Evolutionary conservation across 2,797 vertebrate genomes (phyloP), one percentile per base, ranked within the genome.

Genomic region (Denticeps clupeoides): DNA sequence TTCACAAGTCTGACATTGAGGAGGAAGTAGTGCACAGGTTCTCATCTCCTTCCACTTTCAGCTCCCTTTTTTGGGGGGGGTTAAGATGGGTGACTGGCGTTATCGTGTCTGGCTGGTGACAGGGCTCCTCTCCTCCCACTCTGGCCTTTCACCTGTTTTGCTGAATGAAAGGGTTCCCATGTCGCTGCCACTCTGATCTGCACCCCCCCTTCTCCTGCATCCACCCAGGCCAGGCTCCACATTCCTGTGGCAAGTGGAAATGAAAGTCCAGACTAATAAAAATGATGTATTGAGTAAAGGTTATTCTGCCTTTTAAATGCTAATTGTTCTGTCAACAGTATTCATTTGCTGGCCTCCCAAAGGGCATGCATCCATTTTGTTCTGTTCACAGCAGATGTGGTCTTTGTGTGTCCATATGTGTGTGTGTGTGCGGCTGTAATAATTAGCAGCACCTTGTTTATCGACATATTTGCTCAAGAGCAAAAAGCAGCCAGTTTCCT

Each of bases 321-420:
- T 89, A 88, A 90, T 89, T 89, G 79, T 84, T 87, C 82, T 85
- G 78, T 85, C 84, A 86, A 83, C 64, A 80, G 69, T 86, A 81
- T 87, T 89, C 77, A 87, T 88, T 87, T 82, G 74, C 74, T 72
- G 67, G 61, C 63, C 66, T 86, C 80, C 82, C 82, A 90, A 89
- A 83, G 83, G 83, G 78, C 80, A 86, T 21, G 41, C 24, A 41
- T 78, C 62, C 62, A 60, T 83, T 83, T 74, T 71, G 72, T 81
- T 78, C 60, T 50, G 69, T 74, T 75, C 67, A 69, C 70, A 61
- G 61, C 56, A 55, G 60, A 77, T 73, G 70, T 49, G 53, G 18
- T 32, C 27, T 21, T n/a, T 7, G 4, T 11, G 9, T 23, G 4
- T 16, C 18, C 33, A 16, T 16, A 28, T 28, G 43, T 37, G 32